A percentile compares a stretch with the other conserved stretches of the same genome.
These are phyloP conservation scores for Bombus balteatus DNA, from an alignment of 1,140 invertebrate species.

Conservation along the genomic window DNA sequence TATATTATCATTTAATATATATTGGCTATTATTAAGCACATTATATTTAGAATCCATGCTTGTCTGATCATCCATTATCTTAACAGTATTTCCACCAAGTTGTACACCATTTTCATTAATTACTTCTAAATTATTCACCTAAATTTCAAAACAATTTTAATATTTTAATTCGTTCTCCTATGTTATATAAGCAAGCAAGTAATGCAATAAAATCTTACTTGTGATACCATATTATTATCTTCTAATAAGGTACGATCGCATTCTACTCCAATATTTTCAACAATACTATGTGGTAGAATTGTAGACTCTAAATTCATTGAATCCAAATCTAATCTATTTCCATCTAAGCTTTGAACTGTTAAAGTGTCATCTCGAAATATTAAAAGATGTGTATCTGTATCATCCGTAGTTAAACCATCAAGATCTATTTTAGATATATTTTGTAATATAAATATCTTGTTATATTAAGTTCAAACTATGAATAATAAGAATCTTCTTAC, in stretches of 20 bases:
- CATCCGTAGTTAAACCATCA: constrained; percentile 73
- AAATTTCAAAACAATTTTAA: constrained; percentile 1
- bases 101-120: constrained; percentile 73
- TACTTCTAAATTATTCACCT: constrained; percentile 77
- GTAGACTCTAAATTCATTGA: constrained; percentile 76
- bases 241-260: constrained; percentile 71
- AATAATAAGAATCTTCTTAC: constrained; percentile 62
- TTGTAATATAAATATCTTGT: constrained; percentile 20
- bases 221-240: constrained; percentile 74
- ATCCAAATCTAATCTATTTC: constrained; percentile 74
- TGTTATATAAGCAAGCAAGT: neutral
- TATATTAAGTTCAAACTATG: neutral
- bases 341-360: constrained; percentile 74
- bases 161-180: neutral
- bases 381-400: constrained; percentile 75
- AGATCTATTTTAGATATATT: constrained; percentile 69
- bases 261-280: constrained; percentile 73
- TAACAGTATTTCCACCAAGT: constrained; percentile 66
- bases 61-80: constrained; percentile 73
- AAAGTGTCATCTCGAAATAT: constrained; percentile 79
- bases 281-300: constrained; percentile 71
- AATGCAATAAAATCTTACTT: constrained; percentile 61
- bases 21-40: constrained; percentile 68
- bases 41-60: constrained; percentile 71
- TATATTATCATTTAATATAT: constrained; percentile 73